A percentile compares a stretch with the other conserved stretches of the same genome.
Conservation (phyloP, 1,140 invertebrate species). For the Drosophila busckii region DNA sequence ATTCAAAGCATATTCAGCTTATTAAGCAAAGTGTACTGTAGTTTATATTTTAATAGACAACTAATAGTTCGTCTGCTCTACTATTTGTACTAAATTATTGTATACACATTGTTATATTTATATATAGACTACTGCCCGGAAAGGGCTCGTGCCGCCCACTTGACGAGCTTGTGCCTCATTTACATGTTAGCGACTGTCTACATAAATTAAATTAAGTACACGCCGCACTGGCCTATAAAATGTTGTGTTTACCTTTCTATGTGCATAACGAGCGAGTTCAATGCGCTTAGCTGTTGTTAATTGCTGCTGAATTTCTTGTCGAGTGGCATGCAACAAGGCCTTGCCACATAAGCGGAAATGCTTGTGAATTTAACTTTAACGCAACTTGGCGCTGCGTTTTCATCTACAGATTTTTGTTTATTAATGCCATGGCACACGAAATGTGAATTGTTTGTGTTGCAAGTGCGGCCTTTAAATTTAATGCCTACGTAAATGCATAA, state of each 20-base stretch:
- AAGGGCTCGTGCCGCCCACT: slow-evolving; percentile 12
- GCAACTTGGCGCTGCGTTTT: too few species aligned
- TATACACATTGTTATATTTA: slow-evolving; percentile 9
- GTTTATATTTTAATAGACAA: too few species aligned
- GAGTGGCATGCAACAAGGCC: too few species aligned
- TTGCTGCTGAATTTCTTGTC: slow-evolving; percentile 5
- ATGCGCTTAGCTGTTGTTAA: slow-evolving; percentile 21
- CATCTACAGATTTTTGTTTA: slow-evolving; percentile 17
- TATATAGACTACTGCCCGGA: slow-evolving; percentile 10
- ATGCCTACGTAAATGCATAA: slow-evolving; percentile 56
- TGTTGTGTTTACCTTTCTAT: not conserved
- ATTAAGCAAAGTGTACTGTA: too few species aligned
- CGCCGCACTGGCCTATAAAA: not conserved
- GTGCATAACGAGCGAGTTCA: slow-evolving; percentile 9
- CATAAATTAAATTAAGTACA: slow-evolving; percentile 39
- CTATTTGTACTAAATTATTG: not conserved
- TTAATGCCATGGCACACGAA: slow-evolving; percentile 46
- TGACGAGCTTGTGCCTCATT: slow-evolving; percentile 25
- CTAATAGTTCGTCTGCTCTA: too few species aligned
- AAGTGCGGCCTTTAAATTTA: slow-evolving; percentile 67
- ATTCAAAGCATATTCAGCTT: too few species aligned
- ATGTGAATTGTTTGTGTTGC: slow-evolving; percentile 66
- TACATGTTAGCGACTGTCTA: slow-evolving; percentile 6
- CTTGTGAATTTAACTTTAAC: too few species aligned
- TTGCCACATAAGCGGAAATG: too few species aligned